These are phyloP conservation scores for Gymnocypris eckloni DNA, from an alignment of 2,797 vertebrate genomes.

Conservation along the genomic window DNA sequence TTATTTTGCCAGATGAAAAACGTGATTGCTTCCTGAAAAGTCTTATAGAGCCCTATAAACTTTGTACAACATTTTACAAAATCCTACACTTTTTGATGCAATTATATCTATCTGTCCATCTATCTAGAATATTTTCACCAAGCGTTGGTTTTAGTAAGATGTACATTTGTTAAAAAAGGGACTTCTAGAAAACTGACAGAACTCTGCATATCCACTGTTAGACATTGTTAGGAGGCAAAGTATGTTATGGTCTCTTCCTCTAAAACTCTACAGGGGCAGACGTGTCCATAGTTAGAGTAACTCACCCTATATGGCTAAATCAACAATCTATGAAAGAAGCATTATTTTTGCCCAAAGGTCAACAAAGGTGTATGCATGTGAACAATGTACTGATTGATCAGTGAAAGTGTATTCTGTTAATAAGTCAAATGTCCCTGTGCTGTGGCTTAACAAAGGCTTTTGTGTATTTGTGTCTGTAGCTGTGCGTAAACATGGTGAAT, in stretches of 20 bases:
- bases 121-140: neutral
- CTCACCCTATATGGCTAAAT: neutral
- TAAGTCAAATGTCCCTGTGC: neutral
- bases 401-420: neutral
- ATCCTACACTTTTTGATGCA: no score
- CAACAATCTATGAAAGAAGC: slow-evolving; percentile 9
- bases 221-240: neutral
- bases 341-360: neutral
- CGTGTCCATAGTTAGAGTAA: neutral
- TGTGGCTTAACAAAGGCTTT: neutral
- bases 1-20: neutral
- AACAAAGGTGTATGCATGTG: neutral
- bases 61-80: neutral
- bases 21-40: neutral
- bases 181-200: neutral
- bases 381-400: no score
- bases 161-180: neutral
- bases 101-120: neutral
- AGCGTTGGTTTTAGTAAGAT: neutral
- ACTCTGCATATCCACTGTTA: neutral
- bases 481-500: slow-evolving; percentile 97
- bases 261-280: neutral
- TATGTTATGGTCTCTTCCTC: neutral
- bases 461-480: slow-evolving; percentile 73
- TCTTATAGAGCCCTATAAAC: neutral